Conservation (phyloP, 2,888 invertebrate genomes). For the Eulithis prunata region DNA sequence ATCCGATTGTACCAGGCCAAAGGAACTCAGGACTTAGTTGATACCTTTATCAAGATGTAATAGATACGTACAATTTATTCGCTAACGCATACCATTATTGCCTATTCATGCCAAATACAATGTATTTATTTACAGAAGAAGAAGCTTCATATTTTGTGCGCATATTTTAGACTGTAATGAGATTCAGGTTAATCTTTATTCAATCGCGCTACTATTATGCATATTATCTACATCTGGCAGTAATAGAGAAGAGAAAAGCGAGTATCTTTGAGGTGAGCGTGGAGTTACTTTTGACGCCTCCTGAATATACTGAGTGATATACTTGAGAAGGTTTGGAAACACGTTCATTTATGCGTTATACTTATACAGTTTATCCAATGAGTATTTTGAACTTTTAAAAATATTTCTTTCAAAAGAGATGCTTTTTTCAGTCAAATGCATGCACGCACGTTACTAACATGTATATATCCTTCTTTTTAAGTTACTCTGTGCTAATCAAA, state of each 20-base stretch:
- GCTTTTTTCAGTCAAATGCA: no score
- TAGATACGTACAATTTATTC: constrained; percentile 46
- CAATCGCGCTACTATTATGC: constrained; percentile 29
- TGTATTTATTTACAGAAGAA: constrained; percentile 54
- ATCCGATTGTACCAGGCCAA: constrained; percentile 4
- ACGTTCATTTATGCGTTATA: not conserved
- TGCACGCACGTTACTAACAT: no score
- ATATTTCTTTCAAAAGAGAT: no score
- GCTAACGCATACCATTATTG: constrained; percentile 36
- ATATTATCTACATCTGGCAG: constrained; percentile 3
- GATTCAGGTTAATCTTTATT: constrained; percentile 41
- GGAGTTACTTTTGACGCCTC: constrained; percentile 20
- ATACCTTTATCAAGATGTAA: not conserved
- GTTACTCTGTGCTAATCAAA: no score
- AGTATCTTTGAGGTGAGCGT: constrained; percentile 10
- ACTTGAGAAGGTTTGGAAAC: constrained; percentile 1
- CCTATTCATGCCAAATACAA: constrained; percentile 56
- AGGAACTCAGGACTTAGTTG: not conserved
- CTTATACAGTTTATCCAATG: no score
- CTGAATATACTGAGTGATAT: not conserved
- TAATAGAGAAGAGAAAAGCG: constrained; percentile 4
- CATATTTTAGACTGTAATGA: constrained; percentile 36
- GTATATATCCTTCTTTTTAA: no score
- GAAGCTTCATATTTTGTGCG: constrained; percentile 38
- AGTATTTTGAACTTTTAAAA: no score